A percentile compares a stretch with the other conserved stretches of the same genome.
Conservation (phyloP, 2,797 vertebrate species). For the Propithecus perrieri region DNA sequence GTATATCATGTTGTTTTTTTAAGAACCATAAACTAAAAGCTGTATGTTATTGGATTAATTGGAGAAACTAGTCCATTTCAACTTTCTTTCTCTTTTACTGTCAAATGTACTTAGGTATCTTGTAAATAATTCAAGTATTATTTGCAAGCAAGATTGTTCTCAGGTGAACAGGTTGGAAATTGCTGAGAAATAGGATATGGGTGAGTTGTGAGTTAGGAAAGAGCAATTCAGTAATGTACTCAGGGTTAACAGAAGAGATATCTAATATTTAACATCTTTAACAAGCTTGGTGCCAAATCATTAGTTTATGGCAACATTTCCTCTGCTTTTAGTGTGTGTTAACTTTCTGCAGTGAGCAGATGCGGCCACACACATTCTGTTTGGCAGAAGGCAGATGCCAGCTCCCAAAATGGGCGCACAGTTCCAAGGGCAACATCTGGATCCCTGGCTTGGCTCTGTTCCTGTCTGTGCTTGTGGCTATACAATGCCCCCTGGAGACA, state of each 20-base stretch:
- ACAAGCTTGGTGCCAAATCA: slow-evolving; percentile 74
- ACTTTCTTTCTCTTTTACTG: slow-evolving; percentile 37
- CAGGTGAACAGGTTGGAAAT: slow-evolving; percentile 28
- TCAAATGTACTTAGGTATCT: slow-evolving; percentile 42
- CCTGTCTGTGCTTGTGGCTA: slow-evolving; percentile 71
- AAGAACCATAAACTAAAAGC: slow-evolving; percentile 54
- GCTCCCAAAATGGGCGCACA: slow-evolving; percentile 75
- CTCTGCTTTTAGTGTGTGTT: slow-evolving; percentile 77
- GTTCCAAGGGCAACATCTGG: slow-evolving; percentile 86
- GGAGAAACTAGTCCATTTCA: slow-evolving; percentile 33
- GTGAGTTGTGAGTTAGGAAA: neutral
- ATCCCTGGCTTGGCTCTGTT: slow-evolving; percentile 77
- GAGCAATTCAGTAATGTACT: neutral
- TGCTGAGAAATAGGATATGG: neutral
- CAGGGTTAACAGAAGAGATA: neutral
- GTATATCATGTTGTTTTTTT: slow-evolving; percentile 6
- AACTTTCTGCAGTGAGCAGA: slow-evolving; percentile 83
- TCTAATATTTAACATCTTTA: slow-evolving; percentile 57
- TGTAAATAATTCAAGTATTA: slow-evolving; percentile 71
- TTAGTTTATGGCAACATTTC: slow-evolving; percentile 84
- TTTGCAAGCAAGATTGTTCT: slow-evolving; percentile 70
- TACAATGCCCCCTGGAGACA: slow-evolving; percentile 74
- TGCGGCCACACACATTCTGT: slow-evolving; percentile 80
- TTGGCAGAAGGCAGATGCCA: slow-evolving; percentile 85
- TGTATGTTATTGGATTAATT: slow-evolving; percentile 58